Conservation (phyloP, 2,113 vertebrate genomes). For the Plecturocebus donacophilus region DNA sequence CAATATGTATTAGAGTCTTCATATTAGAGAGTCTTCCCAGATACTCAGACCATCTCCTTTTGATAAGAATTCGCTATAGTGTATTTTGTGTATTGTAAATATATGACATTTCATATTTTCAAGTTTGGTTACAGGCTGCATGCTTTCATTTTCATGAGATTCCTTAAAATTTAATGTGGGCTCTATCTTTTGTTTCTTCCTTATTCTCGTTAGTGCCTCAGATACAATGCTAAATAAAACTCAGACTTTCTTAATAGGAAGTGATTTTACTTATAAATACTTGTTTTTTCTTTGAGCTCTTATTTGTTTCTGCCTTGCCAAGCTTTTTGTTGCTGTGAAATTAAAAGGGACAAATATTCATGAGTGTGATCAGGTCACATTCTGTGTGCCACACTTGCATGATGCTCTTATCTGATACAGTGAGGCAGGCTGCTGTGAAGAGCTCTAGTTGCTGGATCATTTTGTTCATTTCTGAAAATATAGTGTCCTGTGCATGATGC, state of each 20-base stretch:
- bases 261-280: slow-evolving; percentile 52
- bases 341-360: slow-evolving; percentile 9
- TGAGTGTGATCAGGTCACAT: background rate
- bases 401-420: background rate
- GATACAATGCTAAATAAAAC: slow-evolving; percentile 68
- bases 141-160: slow-evolving; percentile 28
- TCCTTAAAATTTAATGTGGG: slow-evolving; percentile 44
- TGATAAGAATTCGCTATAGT: background rate
- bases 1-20: background rate
- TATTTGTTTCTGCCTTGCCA: slow-evolving; percentile 2
- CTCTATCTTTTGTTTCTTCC: slow-evolving; percentile 51
- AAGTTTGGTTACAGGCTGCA: slow-evolving; percentile 39
- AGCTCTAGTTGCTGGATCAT: background rate
- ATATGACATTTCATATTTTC: slow-evolving; percentile 22
- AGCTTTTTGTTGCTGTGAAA: slow-evolving; percentile 20
- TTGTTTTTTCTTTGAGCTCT: slow-evolving; percentile 38
- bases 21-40: background rate
- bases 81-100: slow-evolving; percentile 45
- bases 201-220: slow-evolving; percentile 61
- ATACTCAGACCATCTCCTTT: background rate
- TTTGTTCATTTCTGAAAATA: slow-evolving; percentile 32
- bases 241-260: slow-evolving; percentile 61
- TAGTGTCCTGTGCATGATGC: background rate
- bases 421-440: background rate
- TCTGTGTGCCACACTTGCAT: background rate